Evolutionary conservation across 1,140 invertebrate genomes (phyloP), one percentile per base, ranked within the genome.

Genomic region (Octopus sinensis): DNA sequence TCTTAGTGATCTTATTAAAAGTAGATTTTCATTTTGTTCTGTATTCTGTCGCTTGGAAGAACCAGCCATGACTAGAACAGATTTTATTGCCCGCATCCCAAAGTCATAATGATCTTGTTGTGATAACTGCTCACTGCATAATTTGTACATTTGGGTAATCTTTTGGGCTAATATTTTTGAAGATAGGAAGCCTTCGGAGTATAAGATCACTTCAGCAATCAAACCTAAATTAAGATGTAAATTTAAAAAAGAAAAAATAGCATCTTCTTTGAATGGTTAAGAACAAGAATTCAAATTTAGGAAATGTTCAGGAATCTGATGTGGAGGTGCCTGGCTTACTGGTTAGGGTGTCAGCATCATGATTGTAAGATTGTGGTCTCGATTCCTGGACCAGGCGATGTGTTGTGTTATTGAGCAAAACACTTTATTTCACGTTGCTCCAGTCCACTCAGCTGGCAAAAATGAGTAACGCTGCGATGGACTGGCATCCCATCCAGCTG

Each of bases 21-120:
- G 90, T 7, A 91, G 87, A 81, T 91, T 90, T 82, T 91, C 91
- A 81, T 86, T 85, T 82, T 91, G 91, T 83, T 91, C 89, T 3
- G 91, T 90, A 82, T 91, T 91, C 85, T 91, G 89, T 80, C 91
- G 81, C 83, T 92, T 92, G 54, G 91, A 85, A 6, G 90, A 86
- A 51, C 91, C 91, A 30, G 91, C 91, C 91, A 91, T 91, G 0
- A 91, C 91, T 53, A 92, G 84, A 73, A 92, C 91, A 30, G 90
- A 91, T 82, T 92, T 92, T 23, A 92, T 94, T 84, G 82, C 96
- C 93, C 96, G 92, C 96, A 97, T 96, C 73, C 96, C 91, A 87
- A 96, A 97, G 91, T 97, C 96, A 85, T 97, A 97, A 87, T 97
- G 96, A 89, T 96, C 95, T 90, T 97, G 96, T 84, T 96, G 95